Evolutionary conservation across 2,888 invertebrate genomes (phyloP), one percentile per base, ranked within the genome.

Genomic region (Ichneumoninae sp.): DNA sequence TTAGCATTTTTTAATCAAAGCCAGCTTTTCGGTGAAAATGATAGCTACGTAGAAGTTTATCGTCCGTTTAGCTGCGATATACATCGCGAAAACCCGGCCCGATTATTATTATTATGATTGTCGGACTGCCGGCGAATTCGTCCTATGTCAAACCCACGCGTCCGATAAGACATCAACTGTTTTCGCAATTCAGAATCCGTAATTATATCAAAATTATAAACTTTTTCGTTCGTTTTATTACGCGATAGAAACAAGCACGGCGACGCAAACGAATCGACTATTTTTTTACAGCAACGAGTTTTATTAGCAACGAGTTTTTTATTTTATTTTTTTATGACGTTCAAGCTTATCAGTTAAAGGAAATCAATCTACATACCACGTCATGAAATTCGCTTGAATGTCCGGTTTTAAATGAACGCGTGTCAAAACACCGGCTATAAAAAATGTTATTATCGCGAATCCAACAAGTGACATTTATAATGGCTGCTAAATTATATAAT

Each of bases 351-450:
- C 60, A 10, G 2, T 26, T 16, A 44, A 50, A 26, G 30, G 30
- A 26, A 74, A 22, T 36, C 60, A 8, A 13, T n/a, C 73, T n/a
- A 16, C 44, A 47, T 47, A 47, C 26, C 44, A 10, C 30, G 19
- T 22, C 54, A 13, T 54, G 52, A 71, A 54, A 74, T 74, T 74
- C 30, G 40, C 40, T 63, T 10, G 73, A 74, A 74, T 44, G 30
- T 63, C 60, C 73, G 60, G 60, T 74, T 74, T 19, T 19, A 33
- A 10, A 26, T 2, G 3, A 40, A 30, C 30, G 13, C 5, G 30
- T 47, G 47, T 44, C 26, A 63, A 44, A 60, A 63, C 26, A 60
- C 16, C 30, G 44, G n/a, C 30, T 30, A 1, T 69, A 50, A 13
- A 50, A 40, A 13, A n/a, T 50, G 50, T 7, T 54, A 22, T 47